Conservation (phyloP, 2,113 vertebrate genomes). For the Taxidea taxus region DNA sequence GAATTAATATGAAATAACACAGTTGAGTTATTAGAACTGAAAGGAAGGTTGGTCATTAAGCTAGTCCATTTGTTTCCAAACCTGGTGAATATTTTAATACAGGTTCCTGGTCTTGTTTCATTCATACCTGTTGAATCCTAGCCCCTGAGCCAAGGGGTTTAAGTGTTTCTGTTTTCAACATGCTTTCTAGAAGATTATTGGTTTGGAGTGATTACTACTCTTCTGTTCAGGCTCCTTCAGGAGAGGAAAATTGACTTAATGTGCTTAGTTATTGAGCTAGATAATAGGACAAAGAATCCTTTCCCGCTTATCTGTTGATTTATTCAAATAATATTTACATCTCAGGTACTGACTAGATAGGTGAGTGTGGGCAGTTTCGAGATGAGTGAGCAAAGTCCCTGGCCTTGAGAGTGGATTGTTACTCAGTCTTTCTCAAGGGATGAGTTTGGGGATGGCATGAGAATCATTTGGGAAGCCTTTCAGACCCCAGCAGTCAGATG, state of each 20-base stretch:
- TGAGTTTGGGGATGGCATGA: neutral
- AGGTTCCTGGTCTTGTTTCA: neutral
- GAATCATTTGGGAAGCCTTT: neutral
- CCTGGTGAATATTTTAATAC: neutral
- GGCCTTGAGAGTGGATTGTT: neutral
- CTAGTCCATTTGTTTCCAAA: neutral
- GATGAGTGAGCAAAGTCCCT: neutral
- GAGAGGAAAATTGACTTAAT: neutral
- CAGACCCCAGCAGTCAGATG: neutral
- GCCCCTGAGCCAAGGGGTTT: neutral
- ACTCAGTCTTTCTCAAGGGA: neutral
- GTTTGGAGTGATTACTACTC: neutral
- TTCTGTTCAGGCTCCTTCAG: neutral
- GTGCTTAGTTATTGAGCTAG: neutral
- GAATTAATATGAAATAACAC: neutral
- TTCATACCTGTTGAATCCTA: neutral
- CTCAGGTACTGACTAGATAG: neutral
- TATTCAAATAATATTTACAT: neutral
- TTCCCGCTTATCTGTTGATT: neutral
- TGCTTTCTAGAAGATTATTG: neutral
- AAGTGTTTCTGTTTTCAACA: neutral
- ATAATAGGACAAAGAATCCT: neutral
- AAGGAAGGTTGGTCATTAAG: neutral
- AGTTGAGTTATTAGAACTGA: neutral
- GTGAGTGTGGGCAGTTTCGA: neutral